phyloP scores from a whole-genome alignment of 2,797 vertebrate species.

The Schizopygopsis pylzovi region DNA sequence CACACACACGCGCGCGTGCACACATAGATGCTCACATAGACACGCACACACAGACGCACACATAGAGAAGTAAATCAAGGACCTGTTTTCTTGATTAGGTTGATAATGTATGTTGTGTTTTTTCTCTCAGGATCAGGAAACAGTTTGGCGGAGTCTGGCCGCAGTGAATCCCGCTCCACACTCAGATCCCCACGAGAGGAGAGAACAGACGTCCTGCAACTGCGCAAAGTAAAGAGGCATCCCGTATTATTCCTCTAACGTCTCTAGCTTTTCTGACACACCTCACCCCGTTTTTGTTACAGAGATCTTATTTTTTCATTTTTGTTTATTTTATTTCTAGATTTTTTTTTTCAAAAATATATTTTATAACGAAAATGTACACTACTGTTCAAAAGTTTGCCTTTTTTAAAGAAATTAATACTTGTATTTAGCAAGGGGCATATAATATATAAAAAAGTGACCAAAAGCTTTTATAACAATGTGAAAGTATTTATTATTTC shows the following conservation, averaged over 20 bases:
- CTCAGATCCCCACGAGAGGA: conserved; percentile 76
- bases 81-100: background rate
- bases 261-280: background rate
- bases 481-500: no score
- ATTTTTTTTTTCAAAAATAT: background rate
- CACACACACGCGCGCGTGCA: conserved; percentile 15
- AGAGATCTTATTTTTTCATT: no score
- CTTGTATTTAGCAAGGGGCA: background rate
- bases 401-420: background rate
- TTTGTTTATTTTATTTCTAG: background rate
- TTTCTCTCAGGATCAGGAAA: conserved; percentile 53
- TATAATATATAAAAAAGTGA: no score
- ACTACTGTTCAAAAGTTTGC: background rate
- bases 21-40: background rate
- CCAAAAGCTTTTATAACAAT: no score
- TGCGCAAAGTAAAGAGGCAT: conserved; percentile 71
- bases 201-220: conserved; percentile 69
- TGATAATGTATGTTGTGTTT: background rate
- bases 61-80: background rate
- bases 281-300: background rate
- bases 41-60: background rate
- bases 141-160: conserved; percentile 70
- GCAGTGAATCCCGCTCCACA: conserved; percentile 75
- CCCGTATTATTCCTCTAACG: background rate
- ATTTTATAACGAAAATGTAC: background rate